Percentiles rank a stretch among this genome's conserved stretches.
phyloP scores from a whole-genome alignment of 2,888 invertebrate genomes.

The Pollenia labialis region DNA sequence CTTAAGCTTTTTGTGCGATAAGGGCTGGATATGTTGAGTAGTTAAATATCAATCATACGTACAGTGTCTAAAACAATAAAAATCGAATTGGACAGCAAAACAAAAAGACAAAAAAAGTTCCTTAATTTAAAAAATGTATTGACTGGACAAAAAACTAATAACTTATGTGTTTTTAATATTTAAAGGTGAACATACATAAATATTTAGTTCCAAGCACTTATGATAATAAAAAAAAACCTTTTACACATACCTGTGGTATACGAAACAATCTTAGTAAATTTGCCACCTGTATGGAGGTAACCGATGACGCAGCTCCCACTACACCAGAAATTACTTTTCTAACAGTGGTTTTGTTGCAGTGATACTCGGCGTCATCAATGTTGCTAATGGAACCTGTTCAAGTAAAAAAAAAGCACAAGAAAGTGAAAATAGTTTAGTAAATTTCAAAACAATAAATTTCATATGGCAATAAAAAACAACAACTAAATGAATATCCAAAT shows the following conservation, averaged over 20 bases:
- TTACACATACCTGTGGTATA: constrained; percentile 88
- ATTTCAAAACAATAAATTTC: background rate
- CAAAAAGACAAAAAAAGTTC: too few relatives aligned
- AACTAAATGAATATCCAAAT: background rate
- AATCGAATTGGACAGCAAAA: too few relatives aligned
- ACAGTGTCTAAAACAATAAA: too few relatives aligned
- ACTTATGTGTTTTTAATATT: too few relatives aligned
- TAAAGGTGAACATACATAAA: background rate
- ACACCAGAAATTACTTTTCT: constrained; percentile 95
- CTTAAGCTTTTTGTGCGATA: too few relatives aligned
- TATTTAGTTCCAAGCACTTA: background rate
- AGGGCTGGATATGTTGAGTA: too few relatives aligned
- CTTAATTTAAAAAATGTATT: too few relatives aligned
- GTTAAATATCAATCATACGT: too few relatives aligned
- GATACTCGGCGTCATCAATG: constrained; percentile 94
- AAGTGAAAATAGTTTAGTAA: background rate
- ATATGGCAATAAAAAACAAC: background rate
- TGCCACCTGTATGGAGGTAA: constrained; percentile 98
- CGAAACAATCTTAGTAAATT: constrained; percentile 95
- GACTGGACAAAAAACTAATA: too few relatives aligned
- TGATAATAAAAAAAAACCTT: background rate
- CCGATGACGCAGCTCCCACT: constrained; percentile 95
- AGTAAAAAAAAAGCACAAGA: background rate
- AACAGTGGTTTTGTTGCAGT: constrained; percentile 92
- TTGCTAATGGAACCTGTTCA: constrained; percentile 95